A percentile compares a stretch with the other conserved stretches of the same genome.
Conservation (phyloP, 2,113 vertebrate genomes). For the Prionailurus bengalensis region DNA sequence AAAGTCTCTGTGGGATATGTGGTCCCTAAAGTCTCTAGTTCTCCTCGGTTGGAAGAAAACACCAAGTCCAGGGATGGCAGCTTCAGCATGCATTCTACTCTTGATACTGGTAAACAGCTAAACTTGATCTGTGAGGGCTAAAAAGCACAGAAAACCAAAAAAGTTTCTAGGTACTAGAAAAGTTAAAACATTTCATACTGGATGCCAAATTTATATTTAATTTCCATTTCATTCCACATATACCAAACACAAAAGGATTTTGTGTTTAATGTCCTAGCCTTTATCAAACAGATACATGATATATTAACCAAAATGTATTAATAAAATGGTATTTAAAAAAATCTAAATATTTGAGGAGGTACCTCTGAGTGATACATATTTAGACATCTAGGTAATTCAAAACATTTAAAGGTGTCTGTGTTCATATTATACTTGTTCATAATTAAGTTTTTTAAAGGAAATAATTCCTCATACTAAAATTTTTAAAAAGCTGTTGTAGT, state of each 20-base stretch:
- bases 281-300: conserved; percentile 43
- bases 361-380: conserved; percentile 6
- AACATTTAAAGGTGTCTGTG: conserved; percentile 26
- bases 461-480: background rate
- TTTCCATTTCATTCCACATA: background rate
- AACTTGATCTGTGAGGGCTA: conserved; percentile 99
- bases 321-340: conserved; percentile 19
- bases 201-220: background rate
- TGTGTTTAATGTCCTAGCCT: background rate
- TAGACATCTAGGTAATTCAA: conserved; percentile 12
- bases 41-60: conserved; percentile 98
- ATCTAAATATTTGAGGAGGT: conserved; percentile 43
- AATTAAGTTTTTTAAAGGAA: conserved; percentile 33
- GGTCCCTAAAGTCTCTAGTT: conserved; percentile 93
- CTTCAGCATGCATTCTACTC: conserved; percentile 99
- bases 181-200: background rate
- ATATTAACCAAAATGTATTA: background rate
- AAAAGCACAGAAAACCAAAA: conserved; percentile 52
- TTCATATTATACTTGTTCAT: background rate
- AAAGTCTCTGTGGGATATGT: conserved; percentile 88
- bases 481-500: conserved; percentile 6
- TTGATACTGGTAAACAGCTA: conserved; percentile 97
- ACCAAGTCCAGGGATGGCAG: conserved; percentile 98
- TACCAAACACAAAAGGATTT: background rate
- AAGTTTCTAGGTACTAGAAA: conserved; percentile 22